A percentile compares a stretch with the other conserved stretches of the same genome.
Conservation (phyloP, 2,113 vertebrate species). For the Notarius quadriscutis region DNA sequence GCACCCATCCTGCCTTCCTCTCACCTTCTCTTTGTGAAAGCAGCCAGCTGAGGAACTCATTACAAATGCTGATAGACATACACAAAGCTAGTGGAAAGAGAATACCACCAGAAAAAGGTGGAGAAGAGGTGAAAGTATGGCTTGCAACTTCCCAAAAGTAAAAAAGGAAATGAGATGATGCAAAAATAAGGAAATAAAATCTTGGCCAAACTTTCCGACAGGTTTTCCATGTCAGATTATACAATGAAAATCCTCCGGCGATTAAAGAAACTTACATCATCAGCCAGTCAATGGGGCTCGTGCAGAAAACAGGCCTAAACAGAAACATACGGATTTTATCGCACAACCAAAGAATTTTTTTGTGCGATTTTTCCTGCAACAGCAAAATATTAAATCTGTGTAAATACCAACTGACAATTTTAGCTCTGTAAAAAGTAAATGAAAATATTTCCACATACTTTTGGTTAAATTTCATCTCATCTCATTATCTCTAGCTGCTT, state of each 20-base stretch:
- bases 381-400: background rate
- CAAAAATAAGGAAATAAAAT: background rate
- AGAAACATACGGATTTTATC: background rate
- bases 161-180: background rate
- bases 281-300: background rate
- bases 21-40: slow-evolving; percentile 65
- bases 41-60: slow-evolving; percentile 57
- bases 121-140: slow-evolving; percentile 45
- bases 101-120: slow-evolving; percentile 24
- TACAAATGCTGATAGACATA: slow-evolving; percentile 64
- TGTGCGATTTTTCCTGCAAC: background rate
- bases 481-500: too few species aligned
- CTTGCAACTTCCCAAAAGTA: slow-evolving; percentile 45
- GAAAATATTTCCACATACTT: background rate
- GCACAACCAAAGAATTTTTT: background rate
- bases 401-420: too few species aligned
- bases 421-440: too few species aligned
- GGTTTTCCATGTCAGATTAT: background rate
- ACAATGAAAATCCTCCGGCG: background rate
- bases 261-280: background rate
- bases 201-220: background rate
- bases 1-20: slow-evolving; percentile 60
- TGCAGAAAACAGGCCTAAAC: background rate
- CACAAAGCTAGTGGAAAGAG: slow-evolving; percentile 41
- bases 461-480: too few species aligned